phyloP scores from a whole-genome alignment of 2,888 invertebrate species.

The Epinotia ramella region DNA sequence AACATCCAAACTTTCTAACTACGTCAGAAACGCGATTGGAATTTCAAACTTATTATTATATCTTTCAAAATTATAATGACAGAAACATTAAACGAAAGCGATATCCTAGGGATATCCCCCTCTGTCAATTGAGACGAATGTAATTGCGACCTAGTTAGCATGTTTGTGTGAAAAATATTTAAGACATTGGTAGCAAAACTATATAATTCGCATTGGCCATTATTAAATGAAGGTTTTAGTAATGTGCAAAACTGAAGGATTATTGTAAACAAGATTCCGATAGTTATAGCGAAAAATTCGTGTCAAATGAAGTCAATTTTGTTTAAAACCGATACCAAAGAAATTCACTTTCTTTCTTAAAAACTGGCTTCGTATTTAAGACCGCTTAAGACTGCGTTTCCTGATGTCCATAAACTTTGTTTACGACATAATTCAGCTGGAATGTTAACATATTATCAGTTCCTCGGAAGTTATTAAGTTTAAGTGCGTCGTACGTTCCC shows the following conservation, averaged over 20 bases:
- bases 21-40: no score
- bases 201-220: no score
- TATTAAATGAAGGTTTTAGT: no score
- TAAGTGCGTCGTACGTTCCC: conserved; percentile 11
- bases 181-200: no score
- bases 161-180: no score
- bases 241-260: no score
- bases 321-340: no score
- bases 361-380: background rate
- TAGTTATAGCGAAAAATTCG: no score
- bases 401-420: background rate
- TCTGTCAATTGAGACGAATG: background rate
- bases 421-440: conserved; percentile 27
- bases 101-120: background rate
- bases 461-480: conserved; percentile 25
- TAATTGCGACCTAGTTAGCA: background rate
- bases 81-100: background rate
- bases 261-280: no score
- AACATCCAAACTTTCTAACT: no score
- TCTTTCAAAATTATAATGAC: background rate
- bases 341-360: background rate
- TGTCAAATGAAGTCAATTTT: no score
- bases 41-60: no score
- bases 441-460: conserved; percentile 30
- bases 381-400: background rate